Base-by-base conservation (phyloP, 2,888 invertebrate species). In the Epirrita christyi region DNA sequence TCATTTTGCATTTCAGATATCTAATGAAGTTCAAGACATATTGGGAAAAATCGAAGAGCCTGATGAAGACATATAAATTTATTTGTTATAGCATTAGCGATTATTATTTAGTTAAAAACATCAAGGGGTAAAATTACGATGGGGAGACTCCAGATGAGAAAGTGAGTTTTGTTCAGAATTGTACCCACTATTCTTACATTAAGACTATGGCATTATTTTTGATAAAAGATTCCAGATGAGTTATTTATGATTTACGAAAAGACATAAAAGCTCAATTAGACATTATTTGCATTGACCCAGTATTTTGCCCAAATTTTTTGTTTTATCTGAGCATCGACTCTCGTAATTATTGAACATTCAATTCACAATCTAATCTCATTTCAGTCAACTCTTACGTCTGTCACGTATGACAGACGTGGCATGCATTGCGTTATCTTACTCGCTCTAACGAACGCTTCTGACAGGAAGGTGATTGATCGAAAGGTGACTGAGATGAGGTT, bases 11-110 rank as follows among this genome's bases (percentile, higher is more conserved):
- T 77, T 77, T 7, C 78, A 81, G 81, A 63, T 68, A 11, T 66
- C 73, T 0, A 60, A 65, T 2, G 80, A 80, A 10, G 71, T 82
- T 2, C 71, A 78, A 55, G 73, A 75, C 0, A 72, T 81, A 49
- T 61, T 83, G 40, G 64, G 66, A 5, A 55, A 68, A 13, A 66
- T 81, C 4, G 78, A 80, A 52, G 60, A 58, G 3, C 46, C 58
- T 0, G 55, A 53, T 9, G 27, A 63, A 7, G 48, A 50, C 11
- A 29, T 27, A 0, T 56, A 53, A 55, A 21, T 27, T 15, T 21
- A 6, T 40, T 32, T 9, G 6, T 38, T 37, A n/a, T n/a, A n/a
- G n/a, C n/a, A n/a, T n/a, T n/a, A n/a, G n/a, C n/a, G 21, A 21
- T 21, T 21, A 21, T 3, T 21, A 3, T 3, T 21, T 21, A 21